Evolutionary conservation across 2,888 invertebrate species (phyloP), one percentile per base, ranked within the genome.

Genomic region (Macrophya alboannulata): DNA sequence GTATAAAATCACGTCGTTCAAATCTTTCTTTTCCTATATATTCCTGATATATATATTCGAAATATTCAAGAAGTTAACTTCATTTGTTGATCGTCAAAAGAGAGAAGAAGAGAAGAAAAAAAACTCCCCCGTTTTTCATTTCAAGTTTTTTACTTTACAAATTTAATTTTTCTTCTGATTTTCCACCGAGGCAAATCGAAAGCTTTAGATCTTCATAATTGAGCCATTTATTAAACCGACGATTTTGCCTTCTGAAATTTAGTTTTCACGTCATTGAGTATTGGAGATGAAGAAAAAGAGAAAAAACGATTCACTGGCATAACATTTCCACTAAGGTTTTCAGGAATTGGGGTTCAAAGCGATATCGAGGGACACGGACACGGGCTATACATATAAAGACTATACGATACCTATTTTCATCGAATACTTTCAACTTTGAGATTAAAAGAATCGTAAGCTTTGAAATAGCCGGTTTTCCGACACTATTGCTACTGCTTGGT

Each of bases 401-500:
- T 21, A 21, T 74, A 21, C 74, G 45, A 62, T 43, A 43, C 37
- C 21, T 74, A 74, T 45, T 74, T 74, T 25, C 45, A 74, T 74
- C 74, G 17, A 45, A 74, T 74, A 45, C 68, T 37, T 12, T 9
- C 9, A 74, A 45, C 74, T 74, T 37, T 5, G 17, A 77, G 77
- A 77, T 77, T 55, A 51, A 37, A 55, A 55, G 51, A 77, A 17
- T 77, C 37, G 51, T 48, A 55, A 51, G 31, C 51, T 51, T 76
- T 55, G 77, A 77, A 37, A 55, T 25, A 77, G 37, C 51, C 77
- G 17, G 31, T 8, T 77, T 77, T 77, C 25, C 74, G 21, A 77
- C 51, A 17, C 51, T 55, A 77, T 55, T 55, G 55, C 37, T 77
- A 37, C 77, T n/a, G n/a, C 48, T 74, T 74, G 74, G 40, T 45